A percentile compares a stretch with the other conserved stretches of the same genome.
These are phyloP conservation scores for Myiozetetes cayanensis DNA, from an alignment of 2,113 vertebrate genomes.

Conservation along the genomic window DNA sequence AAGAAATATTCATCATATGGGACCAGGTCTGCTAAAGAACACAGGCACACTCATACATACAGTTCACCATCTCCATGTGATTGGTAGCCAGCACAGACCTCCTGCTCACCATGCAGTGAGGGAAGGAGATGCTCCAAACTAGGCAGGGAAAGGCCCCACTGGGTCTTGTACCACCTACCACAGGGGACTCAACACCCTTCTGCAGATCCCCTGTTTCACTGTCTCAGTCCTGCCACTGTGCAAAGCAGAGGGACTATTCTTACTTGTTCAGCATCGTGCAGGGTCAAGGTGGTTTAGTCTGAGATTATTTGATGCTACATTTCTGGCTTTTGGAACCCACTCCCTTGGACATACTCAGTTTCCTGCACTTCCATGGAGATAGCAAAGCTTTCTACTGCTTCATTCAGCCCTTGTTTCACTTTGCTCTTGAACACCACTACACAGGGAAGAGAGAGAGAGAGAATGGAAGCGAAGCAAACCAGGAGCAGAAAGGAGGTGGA, in stretches of 20 bases:
- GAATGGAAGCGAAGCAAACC: not conserved
- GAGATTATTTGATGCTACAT: not conserved
- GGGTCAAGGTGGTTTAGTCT: not conserved
- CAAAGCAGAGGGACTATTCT: not conserved
- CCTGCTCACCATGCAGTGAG: not conserved
- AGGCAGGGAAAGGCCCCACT: not conserved
- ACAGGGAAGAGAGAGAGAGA: not conserved
- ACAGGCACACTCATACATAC: not conserved
- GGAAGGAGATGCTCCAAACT: not conserved
- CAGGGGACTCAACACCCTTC: not conserved
- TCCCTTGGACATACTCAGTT: not conserved
- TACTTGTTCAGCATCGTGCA: not conserved
- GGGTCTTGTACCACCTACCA: not conserved
- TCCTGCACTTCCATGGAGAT: not conserved
- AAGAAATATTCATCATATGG: not conserved
- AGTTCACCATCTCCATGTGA: not conserved
- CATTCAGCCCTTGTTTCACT: not conserved
- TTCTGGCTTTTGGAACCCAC: not conserved
- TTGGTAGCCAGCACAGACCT: not conserved
- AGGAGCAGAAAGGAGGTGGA: not conserved
- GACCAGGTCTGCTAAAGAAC: not conserved
- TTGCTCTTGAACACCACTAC: not conserved
- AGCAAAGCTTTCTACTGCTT: not conserved
- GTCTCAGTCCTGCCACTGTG: rapidly evolving
- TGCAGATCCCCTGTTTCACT: not conserved